phyloP scores from a whole-genome alignment of 2,888 invertebrate species.

The Iphiclides podalirius region DNA sequence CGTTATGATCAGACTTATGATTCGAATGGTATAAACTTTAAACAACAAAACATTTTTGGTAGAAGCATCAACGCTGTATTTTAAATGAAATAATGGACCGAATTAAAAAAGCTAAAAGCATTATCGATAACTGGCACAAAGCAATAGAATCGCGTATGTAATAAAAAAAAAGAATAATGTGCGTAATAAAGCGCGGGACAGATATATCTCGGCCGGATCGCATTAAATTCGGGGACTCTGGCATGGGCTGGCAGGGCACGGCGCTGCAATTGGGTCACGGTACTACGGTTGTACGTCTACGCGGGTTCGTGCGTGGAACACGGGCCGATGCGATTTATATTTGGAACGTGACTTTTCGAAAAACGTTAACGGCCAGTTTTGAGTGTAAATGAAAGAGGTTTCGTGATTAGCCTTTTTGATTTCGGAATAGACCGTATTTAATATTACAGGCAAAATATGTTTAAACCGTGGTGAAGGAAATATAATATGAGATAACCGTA shows the following conservation, averaged over 20 bases:
- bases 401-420: too few species aligned
- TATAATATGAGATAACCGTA: too few species aligned
- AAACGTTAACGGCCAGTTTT: not conserved
- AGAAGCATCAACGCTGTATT: too few species aligned
- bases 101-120: not conserved
- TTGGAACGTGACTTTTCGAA: not conserved
- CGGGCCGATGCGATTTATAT: not conserved
- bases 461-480: too few species aligned
- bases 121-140: not conserved
- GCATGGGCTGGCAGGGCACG: constrained; percentile 11
- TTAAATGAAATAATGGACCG: too few species aligned
- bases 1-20: too few species aligned
- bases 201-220: constrained; percentile 6
- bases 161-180: not conserved
- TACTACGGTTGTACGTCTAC: constrained; percentile 11
- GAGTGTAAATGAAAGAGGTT: not conserved
- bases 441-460: too few species aligned
- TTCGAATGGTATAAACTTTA: too few species aligned
- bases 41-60: too few species aligned
- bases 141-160: not conserved
- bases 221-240: constrained; percentile 6
- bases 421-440: too few species aligned
- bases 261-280: constrained; percentile 15
- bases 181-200: not conserved
- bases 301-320: constrained; percentile 6